Conservation (phyloP, 2,113 vertebrate species). For the Tupaia tana region DNA sequence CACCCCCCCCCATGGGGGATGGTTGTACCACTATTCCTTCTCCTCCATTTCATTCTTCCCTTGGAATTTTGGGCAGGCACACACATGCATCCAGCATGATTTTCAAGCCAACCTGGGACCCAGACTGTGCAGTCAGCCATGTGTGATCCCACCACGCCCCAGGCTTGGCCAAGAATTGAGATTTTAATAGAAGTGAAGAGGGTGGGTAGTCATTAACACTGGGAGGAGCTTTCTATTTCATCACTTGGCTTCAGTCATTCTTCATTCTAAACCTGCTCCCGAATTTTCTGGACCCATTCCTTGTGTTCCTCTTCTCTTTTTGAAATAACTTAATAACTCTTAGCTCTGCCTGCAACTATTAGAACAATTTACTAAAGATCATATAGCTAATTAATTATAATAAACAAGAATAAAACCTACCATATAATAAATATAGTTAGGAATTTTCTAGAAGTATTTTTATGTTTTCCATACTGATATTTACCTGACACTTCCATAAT, state of each 20-base stretch:
- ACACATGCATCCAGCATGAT: too few species aligned
- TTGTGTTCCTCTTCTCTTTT: neutral
- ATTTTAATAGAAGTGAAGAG: neutral
- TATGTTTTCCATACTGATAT: conserved; percentile 33
- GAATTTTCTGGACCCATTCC: neutral
- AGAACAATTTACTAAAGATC: neutral
- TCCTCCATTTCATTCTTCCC: too few species aligned
- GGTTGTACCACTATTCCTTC: too few species aligned
- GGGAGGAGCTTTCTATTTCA: neutral
- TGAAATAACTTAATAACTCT: neutral
- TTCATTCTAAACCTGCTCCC: neutral
- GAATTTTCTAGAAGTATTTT: conserved; percentile 33
- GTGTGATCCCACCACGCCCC: too few species aligned
- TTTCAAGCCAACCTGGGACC: too few species aligned
- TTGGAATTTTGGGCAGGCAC: too few species aligned
- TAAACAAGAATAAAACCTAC: neutral
- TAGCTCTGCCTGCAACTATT: neutral
- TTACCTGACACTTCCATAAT: conserved; percentile 8
- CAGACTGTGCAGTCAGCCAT: too few species aligned
- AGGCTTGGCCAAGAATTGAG: too few species aligned
- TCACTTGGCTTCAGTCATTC: neutral
- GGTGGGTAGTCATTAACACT: neutral
- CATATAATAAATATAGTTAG: neutral
- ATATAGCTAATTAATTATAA: neutral
- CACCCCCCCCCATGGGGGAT: too few species aligned